Evolutionary conservation across 2,113 vertebrate genomes (phyloP).

Genomic region (Labeo rohita): DNA sequence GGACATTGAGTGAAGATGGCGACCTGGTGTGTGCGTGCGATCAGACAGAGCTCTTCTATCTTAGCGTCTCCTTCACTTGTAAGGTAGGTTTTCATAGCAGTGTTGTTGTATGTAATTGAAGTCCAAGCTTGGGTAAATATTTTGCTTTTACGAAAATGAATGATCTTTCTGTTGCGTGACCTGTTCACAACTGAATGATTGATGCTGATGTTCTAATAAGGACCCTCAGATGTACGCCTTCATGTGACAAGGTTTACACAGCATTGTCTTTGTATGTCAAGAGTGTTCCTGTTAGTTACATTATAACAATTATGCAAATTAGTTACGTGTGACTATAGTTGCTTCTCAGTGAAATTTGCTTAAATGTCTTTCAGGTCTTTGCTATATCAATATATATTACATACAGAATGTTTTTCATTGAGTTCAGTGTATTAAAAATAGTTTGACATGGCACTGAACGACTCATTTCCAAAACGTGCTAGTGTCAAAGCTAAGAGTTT

Average conservation of each 20-base stretch:
- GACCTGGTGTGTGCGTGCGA: slow-evolving; percentile 70
- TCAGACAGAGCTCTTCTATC: slow-evolving; percentile 67
- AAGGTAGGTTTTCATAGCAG: slow-evolving; percentile 63
- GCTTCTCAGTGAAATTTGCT: background rate
- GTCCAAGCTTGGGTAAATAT: background rate
- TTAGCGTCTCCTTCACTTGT: slow-evolving; percentile 61
- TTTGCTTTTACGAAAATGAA: background rate
- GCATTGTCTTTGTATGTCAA: background rate
- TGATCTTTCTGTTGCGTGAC: background rate
- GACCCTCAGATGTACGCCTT: background rate
- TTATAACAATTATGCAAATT: background rate
- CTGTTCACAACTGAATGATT: background rate
- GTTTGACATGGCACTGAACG: background rate
- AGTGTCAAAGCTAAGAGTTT: background rate
- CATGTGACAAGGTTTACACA: background rate
- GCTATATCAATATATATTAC: background rate
- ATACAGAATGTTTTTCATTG: background rate
- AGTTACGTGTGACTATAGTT: background rate
- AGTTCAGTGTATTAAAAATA: background rate
- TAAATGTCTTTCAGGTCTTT: background rate
- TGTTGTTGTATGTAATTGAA: background rate
- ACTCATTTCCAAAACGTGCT: background rate
- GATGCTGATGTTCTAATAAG: background rate
- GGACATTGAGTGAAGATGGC: slow-evolving; percentile 70
- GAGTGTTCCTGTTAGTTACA: background rate